These are phyloP conservation scores for Macrotis lagotis DNA, from an alignment of 2,113 vertebrate species.

Conservation along the genomic window DNA sequence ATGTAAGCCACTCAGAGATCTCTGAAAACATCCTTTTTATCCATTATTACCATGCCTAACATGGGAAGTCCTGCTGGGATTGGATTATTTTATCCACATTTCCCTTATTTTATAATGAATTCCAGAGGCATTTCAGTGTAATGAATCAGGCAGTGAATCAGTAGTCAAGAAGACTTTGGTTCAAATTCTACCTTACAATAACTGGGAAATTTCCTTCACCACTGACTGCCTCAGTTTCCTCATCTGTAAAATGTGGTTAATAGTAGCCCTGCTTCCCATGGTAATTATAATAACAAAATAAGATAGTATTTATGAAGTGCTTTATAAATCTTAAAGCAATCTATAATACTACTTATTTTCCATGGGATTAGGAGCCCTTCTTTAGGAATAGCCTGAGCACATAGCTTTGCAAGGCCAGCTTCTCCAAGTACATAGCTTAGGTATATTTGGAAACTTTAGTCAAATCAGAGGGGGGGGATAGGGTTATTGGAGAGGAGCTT, in stretches of 20 bases:
- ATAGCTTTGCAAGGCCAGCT: neutral
- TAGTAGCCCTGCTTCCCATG: neutral
- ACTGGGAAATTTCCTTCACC: neutral
- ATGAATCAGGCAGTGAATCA: neutral
- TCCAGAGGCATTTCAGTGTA: neutral
- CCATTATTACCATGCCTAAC: neutral
- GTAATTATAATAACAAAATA: neutral
- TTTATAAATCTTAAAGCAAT: neutral
- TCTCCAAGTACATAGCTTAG: neutral
- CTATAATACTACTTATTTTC: neutral
- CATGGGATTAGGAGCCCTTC: neutral
- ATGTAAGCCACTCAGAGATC: neutral
- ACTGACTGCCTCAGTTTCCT: neutral
- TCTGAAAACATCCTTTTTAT: neutral
- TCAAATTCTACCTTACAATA: neutral
- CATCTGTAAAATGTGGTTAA: neutral
- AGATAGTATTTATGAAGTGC: neutral
- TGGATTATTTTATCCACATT: constrained; percentile 4
- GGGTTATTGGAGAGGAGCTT: neutral
- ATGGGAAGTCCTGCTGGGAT: neutral
- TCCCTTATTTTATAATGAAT: constrained; percentile 34
- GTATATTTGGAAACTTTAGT: neutral
- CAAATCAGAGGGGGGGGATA: neutral
- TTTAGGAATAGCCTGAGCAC: neutral
- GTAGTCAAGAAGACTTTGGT: neutral